phyloP scores from a whole-genome alignment of 2,113 vertebrate species.

The Microtus oregoni region DNA sequence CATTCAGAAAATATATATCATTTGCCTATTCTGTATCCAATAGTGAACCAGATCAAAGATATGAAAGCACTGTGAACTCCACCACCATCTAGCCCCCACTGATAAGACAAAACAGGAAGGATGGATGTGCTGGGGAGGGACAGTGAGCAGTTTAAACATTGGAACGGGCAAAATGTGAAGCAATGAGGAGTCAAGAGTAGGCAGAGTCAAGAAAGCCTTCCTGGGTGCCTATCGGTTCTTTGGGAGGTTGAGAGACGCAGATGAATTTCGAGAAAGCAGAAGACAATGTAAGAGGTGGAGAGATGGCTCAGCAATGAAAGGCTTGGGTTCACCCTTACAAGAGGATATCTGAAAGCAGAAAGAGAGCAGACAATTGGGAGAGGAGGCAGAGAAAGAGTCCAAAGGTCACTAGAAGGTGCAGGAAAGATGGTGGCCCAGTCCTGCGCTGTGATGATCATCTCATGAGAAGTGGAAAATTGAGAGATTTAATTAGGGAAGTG shows the following conservation, averaged over 20 bases:
- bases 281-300: too few species aligned
- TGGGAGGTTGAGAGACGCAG: background rate
- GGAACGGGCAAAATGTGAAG: background rate
- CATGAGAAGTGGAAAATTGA: background rate
- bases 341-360: background rate
- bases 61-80: background rate
- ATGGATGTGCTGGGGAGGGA: background rate
- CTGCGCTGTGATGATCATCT: background rate
- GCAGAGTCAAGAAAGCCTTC: background rate
- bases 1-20: background rate
- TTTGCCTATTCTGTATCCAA: background rate
- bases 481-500: background rate
- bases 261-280: background rate
- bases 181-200: background rate
- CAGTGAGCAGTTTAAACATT: background rate
- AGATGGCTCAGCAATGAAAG: background rate
- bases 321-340: background rate
- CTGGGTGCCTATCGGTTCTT: fast-evolving
- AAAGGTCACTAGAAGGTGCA: background rate
- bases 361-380: background rate
- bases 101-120: background rate
- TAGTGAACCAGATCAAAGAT: background rate
- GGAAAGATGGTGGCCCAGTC: too few species aligned
- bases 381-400: background rate
- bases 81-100: fast-evolving